Conservation (phyloP, 2,797 vertebrate genomes). For the Falco concolor region DNA sequence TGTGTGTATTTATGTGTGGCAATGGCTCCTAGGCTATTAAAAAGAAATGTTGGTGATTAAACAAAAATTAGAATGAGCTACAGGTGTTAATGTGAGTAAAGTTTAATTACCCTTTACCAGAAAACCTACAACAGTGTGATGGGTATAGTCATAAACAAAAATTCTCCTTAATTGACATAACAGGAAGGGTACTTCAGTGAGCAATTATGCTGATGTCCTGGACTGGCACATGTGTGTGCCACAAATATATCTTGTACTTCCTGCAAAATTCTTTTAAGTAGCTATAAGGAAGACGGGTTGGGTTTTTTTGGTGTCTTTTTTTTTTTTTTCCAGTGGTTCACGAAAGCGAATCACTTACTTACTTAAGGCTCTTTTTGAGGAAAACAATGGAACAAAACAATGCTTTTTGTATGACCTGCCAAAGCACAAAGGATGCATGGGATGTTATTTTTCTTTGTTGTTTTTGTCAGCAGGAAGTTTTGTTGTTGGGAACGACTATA, state of each 20-base stretch:
- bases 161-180: conserved; percentile 41
- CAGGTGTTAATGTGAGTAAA: not conserved
- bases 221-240: conserved; percentile 10
- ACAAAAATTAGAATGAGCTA: not conserved
- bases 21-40: not conserved
- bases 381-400: conserved; percentile 72
- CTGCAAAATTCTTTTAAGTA: conserved; percentile 62
- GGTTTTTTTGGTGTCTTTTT: not conserved
- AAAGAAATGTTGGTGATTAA: not conserved
- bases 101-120: conserved; percentile 44
- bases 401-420: conserved; percentile 54
- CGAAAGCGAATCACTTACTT: conserved; percentile 47
- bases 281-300: conserved; percentile 6
- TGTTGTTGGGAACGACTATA: conserved; percentile 67
- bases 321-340: not conserved
- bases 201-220: conserved; percentile 45
- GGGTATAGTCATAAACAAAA: not conserved
- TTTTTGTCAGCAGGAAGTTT: conserved; percentile 66
- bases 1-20: not conserved
- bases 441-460: conserved; percentile 49
- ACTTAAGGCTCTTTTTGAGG: conserved; percentile 52
- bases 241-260: conserved; percentile 56
- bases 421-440: conserved; percentile 66
- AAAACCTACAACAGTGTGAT: conserved; percentile 6
- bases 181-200: conserved; percentile 62